Conservation (phyloP, 1,140 invertebrate genomes). For the Drosophila baimaii region DNA sequence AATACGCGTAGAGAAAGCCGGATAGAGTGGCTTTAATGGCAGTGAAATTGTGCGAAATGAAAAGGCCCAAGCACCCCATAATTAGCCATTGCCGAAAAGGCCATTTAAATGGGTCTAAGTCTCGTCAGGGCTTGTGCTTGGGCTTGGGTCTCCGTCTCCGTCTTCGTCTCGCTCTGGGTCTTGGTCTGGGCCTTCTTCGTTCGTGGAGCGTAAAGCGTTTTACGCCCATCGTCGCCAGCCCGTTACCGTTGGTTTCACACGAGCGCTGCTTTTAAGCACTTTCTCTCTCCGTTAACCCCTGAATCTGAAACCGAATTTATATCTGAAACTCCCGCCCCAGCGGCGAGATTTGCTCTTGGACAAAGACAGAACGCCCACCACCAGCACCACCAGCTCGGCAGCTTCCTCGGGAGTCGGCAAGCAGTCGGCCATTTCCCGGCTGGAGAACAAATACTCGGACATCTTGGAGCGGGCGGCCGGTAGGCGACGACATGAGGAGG, state of each 20-base stretch:
- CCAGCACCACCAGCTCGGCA: conserved; percentile 70
- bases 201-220: conserved; percentile 67
- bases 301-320: conserved; percentile 31
- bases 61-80: conserved; percentile 63
- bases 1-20: conserved; percentile 51
- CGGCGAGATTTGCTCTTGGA: conserved; percentile 66
- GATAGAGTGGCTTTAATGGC: conserved; percentile 49
- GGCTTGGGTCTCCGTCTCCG: conserved; percentile 14
- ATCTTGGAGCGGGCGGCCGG: conserved; percentile 88
- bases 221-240: conserved; percentile 36
- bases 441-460: conserved; percentile 91
- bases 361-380: conserved; percentile 81
- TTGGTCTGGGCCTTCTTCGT: conserved; percentile 36
- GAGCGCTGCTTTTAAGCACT: conserved; percentile 70
- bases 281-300: conserved; percentile 63
- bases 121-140: conserved; percentile 25
- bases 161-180: conserved; percentile 1
- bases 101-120: conserved; percentile 60
- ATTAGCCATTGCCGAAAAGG: conserved; percentile 71
- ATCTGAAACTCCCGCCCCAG: conserved; percentile 37
- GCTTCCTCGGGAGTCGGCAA: conserved; percentile 25
- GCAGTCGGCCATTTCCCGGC: conserved; percentile 86
- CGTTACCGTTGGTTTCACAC: conserved; percentile 77
- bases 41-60: conserved; percentile 68
- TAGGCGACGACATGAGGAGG: conserved; percentile 85